Conservation (phyloP, 53 echinoderm and acorn worm species). For the Paracentrotus lividus region DNA sequence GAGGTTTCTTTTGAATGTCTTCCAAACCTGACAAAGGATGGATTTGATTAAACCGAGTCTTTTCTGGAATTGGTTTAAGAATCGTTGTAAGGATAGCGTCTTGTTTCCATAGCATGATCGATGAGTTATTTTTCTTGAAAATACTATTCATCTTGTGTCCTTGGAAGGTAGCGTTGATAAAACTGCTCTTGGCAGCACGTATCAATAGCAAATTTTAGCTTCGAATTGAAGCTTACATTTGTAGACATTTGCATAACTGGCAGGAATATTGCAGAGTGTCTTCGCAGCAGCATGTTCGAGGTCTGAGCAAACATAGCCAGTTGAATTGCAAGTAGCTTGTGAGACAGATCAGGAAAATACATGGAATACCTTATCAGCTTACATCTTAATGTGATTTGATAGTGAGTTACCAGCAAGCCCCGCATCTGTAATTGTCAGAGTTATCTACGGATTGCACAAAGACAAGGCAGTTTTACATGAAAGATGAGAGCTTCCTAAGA, state of each 20-base stretch:
- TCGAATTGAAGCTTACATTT: background rate
- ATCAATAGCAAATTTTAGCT: background rate
- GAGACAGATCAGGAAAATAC: background rate
- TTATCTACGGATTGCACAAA: background rate
- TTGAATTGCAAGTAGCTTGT: background rate
- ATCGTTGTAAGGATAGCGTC: background rate
- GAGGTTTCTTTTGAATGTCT: background rate
- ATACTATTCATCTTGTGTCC: background rate
- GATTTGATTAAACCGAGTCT: background rate
- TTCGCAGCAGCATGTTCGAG: background rate
- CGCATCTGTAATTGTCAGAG: constrained; percentile 13
- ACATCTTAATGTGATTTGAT: constrained; percentile 19
- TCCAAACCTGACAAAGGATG: background rate
- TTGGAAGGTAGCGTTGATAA: background rate
- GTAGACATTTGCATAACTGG: background rate
- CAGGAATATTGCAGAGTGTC: background rate
- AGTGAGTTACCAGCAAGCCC: background rate
- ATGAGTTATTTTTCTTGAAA: background rate
- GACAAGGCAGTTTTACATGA: background rate
- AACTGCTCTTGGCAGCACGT: background rate
- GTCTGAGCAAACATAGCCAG: constrained; percentile 3
- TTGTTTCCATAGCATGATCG: background rate
- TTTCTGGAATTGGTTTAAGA: background rate
- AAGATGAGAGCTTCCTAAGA: background rate
- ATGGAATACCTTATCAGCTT: background rate